Conservation (phyloP, 2,888 invertebrate species). For the Xestia c-nigrum region DNA sequence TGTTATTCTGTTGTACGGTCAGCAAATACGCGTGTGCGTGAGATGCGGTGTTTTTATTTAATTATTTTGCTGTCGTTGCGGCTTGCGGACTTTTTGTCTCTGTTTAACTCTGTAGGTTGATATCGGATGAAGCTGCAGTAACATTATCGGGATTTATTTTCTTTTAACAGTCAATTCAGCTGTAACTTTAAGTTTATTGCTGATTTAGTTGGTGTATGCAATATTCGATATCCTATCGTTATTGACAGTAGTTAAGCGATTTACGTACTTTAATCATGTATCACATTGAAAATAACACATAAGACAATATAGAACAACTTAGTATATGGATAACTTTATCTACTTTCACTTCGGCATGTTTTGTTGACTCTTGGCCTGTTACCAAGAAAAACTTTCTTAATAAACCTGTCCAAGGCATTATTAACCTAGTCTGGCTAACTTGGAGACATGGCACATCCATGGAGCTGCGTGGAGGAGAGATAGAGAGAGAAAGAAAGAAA, state of each 20-base stretch:
- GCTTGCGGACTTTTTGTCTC: slow-evolving; percentile 48
- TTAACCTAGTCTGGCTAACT: not conserved
- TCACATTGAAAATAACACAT: not conserved
- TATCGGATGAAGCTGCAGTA: slow-evolving; percentile 22
- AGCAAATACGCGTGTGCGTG: slow-evolving; percentile 50
- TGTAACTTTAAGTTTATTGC: not conserved
- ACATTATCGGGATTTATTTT: slow-evolving; percentile 11
- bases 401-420: slow-evolving; percentile 4
- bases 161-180: not conserved
- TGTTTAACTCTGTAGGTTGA: slow-evolving; percentile 24
- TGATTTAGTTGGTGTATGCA: not conserved
- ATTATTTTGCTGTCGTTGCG: slow-evolving; percentile 55
- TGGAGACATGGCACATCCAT: not conserved
- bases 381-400: slow-evolving; percentile 30
- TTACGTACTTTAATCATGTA: slow-evolving; percentile 1
- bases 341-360: slow-evolving; percentile 3
- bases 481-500: not conserved
- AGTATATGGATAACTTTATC: slow-evolving; percentile 11
- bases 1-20: slow-evolving; percentile 44
- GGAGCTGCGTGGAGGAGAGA: too few relatives aligned
- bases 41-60: slow-evolving; percentile 62
- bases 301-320: slow-evolving; percentile 9
- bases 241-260: not conserved
- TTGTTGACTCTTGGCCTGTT: slow-evolving; percentile 23
- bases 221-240: not conserved